Evolutionary conservation across 1,140 invertebrate genomes (phyloP).

Genomic region (Euwallacea fornicatus): DNA sequence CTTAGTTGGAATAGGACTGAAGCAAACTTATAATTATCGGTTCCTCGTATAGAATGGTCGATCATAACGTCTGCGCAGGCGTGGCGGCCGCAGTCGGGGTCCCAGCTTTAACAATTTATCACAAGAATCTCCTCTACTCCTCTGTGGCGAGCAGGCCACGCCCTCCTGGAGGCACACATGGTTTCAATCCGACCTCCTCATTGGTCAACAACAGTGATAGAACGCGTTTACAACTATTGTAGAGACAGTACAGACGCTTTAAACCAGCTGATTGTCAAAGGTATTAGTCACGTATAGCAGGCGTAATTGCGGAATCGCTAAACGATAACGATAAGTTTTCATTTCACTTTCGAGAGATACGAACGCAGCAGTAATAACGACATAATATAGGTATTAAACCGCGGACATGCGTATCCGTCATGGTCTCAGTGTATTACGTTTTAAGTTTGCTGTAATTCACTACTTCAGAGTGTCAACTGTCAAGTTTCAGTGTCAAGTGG

Average conservation of each 20-base stretch:
- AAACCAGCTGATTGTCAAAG: conserved; percentile 29
- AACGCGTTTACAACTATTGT: neutral
- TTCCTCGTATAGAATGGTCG: conserved; percentile 7
- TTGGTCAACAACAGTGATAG: conserved; percentile 2
- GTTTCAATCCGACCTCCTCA: neutral
- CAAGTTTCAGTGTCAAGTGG: too few species aligned
- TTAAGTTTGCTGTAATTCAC: too few species aligned
- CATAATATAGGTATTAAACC: too few species aligned
- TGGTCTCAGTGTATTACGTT: too few species aligned
- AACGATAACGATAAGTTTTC: conserved; percentile 11
- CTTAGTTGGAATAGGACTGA: conserved; percentile 19
- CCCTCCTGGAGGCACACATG: conserved; percentile 11
- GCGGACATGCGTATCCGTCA: too few species aligned
- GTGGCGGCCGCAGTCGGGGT: conserved; percentile 1
- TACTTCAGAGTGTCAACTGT: too few species aligned
- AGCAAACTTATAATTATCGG: conserved; percentile 11
- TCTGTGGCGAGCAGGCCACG: conserved; percentile 12
- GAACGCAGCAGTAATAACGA: too few species aligned
- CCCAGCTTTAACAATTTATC: conserved; percentile 20
- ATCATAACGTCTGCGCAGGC: conserved; percentile 10
- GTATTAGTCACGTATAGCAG: conserved; percentile 10
- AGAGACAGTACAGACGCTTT: conserved; percentile 3
- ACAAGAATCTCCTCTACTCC: neutral
- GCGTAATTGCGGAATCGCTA: neutral
- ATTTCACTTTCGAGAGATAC: neutral